Evolutionary conservation across 1,140 invertebrate species (phyloP), one percentile per base, ranked within the genome.

Genomic region (Sarcophaga peregrina): DNA sequence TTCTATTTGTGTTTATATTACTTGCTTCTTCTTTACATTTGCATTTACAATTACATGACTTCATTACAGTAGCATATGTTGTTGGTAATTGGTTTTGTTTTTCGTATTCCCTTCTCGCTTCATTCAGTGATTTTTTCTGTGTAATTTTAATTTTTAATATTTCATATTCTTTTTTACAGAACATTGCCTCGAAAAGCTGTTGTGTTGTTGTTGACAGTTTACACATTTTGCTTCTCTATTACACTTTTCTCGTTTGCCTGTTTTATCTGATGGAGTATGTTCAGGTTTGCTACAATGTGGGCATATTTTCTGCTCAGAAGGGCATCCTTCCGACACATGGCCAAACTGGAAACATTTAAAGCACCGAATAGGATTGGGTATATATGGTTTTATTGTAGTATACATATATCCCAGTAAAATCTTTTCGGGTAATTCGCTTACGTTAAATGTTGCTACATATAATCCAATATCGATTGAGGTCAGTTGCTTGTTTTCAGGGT

Each of bases 91-190:
- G 58, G 15, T 68, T 68, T 62, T 62, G 58, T 62, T 17, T 62
- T 5, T 62, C 58, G 20, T 62, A 62, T 62, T 62, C 15, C 20
- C 20, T 62, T 62, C 58, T 15, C 20, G 58, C 58, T 62, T 62
- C 74, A 76, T n/a, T n/a, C n/a, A n/a, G n/a, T n/a, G 8, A 45
- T 76, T 76, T 76, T 7, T 37, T 76, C 10, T 76, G 74, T 13
- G 25, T 76, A 45, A 76, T 15, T 76, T 76, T 76, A 15, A 76
- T 76, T 76, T 76, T 76, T 76, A 45, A 37, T 76, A 76, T 76
- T 3, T 11, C 7, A 48, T 76, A 76, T 76, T 76, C 74, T 76
- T n/a, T 76, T 76, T 76, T 45, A 48, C 5, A 10, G 20, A 5
- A 76, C 74, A 76, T 48, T 76, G 10, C 45, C 20, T 45, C 37